These are phyloP conservation scores for Xestia sexstrigata DNA, from an alignment of 2,888 invertebrate genomes.

Conservation along the genomic window DNA sequence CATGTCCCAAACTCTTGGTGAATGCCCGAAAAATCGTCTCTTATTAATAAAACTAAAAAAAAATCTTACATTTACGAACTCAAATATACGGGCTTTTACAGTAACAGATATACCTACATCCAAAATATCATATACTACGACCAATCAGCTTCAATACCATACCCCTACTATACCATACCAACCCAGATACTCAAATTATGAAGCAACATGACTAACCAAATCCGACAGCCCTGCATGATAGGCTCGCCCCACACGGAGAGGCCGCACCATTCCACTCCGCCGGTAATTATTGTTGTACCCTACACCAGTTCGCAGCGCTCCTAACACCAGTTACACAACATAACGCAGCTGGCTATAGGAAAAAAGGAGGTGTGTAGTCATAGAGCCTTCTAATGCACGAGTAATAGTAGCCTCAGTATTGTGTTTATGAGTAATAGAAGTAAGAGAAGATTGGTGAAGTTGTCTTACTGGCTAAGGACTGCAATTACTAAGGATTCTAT, in stretches of 20 bases:
- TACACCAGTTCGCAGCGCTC: slow-evolving; percentile 40
- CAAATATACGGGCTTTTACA: neutral
- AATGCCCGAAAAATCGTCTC: neutral
- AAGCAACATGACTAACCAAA: slow-evolving; percentile 41
- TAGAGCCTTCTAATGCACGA: slow-evolving; percentile 44
- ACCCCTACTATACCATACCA: neutral
- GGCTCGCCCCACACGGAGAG: slow-evolving; percentile 64
- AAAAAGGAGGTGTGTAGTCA: slow-evolving; percentile 53
- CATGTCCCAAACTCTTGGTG: neutral
- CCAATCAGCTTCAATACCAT: neutral
- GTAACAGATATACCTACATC: neutral
- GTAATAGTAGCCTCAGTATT: slow-evolving; percentile 42
- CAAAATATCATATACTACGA: neutral
- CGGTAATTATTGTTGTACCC: slow-evolving; percentile 67
- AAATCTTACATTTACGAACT: neutral
- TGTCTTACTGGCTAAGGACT: slow-evolving; percentile 3
- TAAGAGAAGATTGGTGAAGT: neutral
- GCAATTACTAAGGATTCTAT: slow-evolving; percentile 28
- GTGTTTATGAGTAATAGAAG: slow-evolving; percentile 45
- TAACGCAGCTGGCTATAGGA: slow-evolving; percentile 57
- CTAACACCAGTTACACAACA: slow-evolving; percentile 71
- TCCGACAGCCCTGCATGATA: slow-evolving; percentile 65
- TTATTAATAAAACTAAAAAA: no score
- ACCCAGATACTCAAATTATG: slow-evolving; percentile 27
- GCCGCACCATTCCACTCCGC: slow-evolving; percentile 66